Base-by-base conservation (phyloP, 1,140 invertebrate genomes). In the Sycobia sp. region DNA sequence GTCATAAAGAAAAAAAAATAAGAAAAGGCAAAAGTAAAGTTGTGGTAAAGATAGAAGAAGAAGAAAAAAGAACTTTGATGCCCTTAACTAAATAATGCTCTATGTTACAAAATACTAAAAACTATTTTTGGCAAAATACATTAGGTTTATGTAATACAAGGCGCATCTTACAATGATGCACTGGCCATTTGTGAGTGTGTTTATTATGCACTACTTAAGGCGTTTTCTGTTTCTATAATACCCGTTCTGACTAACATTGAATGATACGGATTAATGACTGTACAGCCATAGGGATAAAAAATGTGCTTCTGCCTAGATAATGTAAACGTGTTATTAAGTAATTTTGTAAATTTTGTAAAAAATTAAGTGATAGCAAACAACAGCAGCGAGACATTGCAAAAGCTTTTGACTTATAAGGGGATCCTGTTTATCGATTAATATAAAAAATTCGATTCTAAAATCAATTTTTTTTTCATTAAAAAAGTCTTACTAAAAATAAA, bases 71-170 rank as follows among this genome's bases (percentile, higher is more conserved):
- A 66, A 68, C 65, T 69, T 70, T 62, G 59, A 76, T 77, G 74
- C 71, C 71, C 79, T 80, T 81, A 80, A 79, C 77, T 82, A 82
- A 50, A 27, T 65, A 65, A 65, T 79, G 78, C 65, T 79, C 79
- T 82, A 82, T 76, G 78, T 80, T 79, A 81, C 69, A 60, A 60
- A 77, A 71, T 74, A 81, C 80, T 82, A 82, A 81, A 56, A 80
- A 75, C 79, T 82, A 82, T 82, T 82, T 82, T 82, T 82, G 80
- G 80, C 77, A 82, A 82, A 80, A 76, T 80, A 81, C 75, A 79
- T 82, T 79, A 80, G 74, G 80, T 81, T 81, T 82, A 81, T 71
- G 74, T 71, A 71, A 77, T 78, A 82, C 74, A 55, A 18, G 56
- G 57, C 63, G 57, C 63, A 60, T 65, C 63, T 44, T 76, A 72